Conservation (phyloP, 1,140 invertebrate genomes). For the Glossosoma conforme region DNA sequence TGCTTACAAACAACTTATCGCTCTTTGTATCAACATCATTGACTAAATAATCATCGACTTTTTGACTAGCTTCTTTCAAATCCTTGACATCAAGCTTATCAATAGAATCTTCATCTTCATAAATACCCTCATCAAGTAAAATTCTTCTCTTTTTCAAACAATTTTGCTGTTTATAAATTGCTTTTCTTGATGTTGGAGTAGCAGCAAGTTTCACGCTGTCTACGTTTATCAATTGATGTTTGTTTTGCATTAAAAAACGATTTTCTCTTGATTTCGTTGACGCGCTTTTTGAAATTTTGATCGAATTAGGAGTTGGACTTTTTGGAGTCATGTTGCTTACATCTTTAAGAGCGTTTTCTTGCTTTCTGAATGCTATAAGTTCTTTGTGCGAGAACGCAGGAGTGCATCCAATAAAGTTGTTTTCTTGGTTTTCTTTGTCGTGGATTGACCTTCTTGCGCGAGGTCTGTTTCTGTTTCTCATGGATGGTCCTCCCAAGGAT, state of each 20-base stretch:
- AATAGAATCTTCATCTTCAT: conserved; percentile 14
- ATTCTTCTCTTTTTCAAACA: conserved; percentile 21
- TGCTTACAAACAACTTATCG: too few species aligned
- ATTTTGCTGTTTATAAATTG: conserved; percentile 7
- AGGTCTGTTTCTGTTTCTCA: conserved; percentile 4
- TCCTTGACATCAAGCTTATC: neutral
- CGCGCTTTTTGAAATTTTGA: conserved; percentile 14
- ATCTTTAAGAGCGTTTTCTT: conserved; percentile 25
- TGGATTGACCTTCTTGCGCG: conserved; percentile 15
- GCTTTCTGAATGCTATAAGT: conserved; percentile 20
- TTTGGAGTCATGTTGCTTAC: conserved; percentile 30
- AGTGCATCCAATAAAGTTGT: conserved; percentile 20
- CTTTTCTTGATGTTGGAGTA: conserved; percentile 10
- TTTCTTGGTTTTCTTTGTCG: conserved; percentile 24
- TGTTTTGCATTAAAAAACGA: too few species aligned
- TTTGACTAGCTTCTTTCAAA: conserved; percentile 9
- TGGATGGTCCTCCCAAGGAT: conserved; percentile 17
- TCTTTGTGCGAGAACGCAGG: conserved; percentile 21
- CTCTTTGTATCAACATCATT: neutral
- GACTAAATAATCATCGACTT: conserved; percentile 1
- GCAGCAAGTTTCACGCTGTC: conserved; percentile 6
- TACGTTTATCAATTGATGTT: too few species aligned
- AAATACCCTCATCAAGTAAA: conserved; percentile 18
- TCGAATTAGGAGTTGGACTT: conserved; percentile 3
- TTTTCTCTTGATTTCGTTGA: too few species aligned